A percentile compares a stretch with the other conserved stretches of the same genome.
Evolutionary conservation across 2,113 vertebrate genomes (phyloP).

Genomic region (Myrmecobius fasciatus): DNA sequence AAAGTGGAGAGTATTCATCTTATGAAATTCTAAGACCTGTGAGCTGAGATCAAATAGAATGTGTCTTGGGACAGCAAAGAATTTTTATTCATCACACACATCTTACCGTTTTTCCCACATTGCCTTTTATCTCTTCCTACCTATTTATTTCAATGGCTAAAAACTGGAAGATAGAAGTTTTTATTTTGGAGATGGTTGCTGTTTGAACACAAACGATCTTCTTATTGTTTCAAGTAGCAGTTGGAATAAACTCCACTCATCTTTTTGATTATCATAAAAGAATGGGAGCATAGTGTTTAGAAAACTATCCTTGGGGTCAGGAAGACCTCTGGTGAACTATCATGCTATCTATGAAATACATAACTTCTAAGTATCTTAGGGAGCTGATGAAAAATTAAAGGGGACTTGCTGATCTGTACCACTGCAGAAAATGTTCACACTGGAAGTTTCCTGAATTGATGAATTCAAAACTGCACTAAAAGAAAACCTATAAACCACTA

Average conservation of each 20-base stretch:
- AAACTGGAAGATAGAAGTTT: conserved; percentile 39
- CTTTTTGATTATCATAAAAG: background rate
- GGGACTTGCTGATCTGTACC: background rate
- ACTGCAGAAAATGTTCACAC: background rate
- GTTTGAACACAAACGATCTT: background rate
- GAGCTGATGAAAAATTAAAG: background rate
- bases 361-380: background rate
- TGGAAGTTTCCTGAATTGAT: background rate
- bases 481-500: background rate
- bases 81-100: conserved; percentile 65
- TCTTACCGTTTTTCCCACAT: conserved; percentile 34
- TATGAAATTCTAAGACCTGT: conserved; percentile 53
- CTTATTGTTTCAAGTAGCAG: background rate
- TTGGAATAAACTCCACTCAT: background rate
- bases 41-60: conserved; percentile 60
- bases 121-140: conserved; percentile 56
- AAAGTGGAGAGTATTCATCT: conserved; percentile 47
- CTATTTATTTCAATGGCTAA: conserved; percentile 45
- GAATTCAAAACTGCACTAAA: background rate
- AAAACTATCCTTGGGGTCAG: background rate
- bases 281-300: background rate
- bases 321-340: background rate
- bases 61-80: conserved; percentile 28
- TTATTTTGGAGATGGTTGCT: conserved; percentile 42
- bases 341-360: background rate